A percentile compares a stretch with the other conserved stretches of the same genome.
These are phyloP conservation scores for Perithous albicinctus DNA, from an alignment of 2,888 invertebrate species.

Conservation along the genomic window DNA sequence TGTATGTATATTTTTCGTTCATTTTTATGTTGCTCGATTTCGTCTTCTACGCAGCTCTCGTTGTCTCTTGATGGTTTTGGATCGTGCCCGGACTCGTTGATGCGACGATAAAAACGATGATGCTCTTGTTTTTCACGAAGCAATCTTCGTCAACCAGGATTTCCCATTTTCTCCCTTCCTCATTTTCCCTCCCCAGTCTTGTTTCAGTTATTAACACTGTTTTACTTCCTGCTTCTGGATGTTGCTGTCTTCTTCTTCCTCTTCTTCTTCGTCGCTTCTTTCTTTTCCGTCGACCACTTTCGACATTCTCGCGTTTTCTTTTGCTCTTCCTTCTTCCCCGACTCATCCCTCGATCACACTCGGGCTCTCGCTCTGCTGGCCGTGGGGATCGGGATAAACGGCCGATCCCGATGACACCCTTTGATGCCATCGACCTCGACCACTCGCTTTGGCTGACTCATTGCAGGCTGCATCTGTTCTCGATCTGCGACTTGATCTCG, in stretches of 20 bases:
- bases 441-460: conserved; percentile 87
- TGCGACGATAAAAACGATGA: conserved; percentile 45
- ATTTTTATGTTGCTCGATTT: conserved; percentile 6
- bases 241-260: conserved; percentile 31
- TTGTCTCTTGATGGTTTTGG: not conserved
- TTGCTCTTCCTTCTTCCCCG: conserved; percentile 52
- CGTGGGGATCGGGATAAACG: conserved; percentile 74
- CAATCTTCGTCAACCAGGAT: conserved; percentile 30
- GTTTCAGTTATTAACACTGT: conserved; percentile 37
- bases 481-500: conserved; percentile 98
- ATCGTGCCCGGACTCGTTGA: conserved; percentile 45
- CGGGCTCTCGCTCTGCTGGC: conserved; percentile 65
- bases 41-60: not conserved
- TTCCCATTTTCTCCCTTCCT: conserved; percentile 22
- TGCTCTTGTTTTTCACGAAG: not conserved
- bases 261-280: conserved; percentile 65
- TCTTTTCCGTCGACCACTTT: conserved; percentile 64
- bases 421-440: conserved; percentile 75
- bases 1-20: conserved; percentile 36
- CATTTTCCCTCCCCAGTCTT: conserved; percentile 37
- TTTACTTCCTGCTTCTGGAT: conserved; percentile 33
- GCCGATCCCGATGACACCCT: conserved; percentile 74
- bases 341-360: conserved; percentile 33
- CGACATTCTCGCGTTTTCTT: conserved; percentile 39
- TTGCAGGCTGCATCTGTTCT: conserved; percentile 98